phyloP scores from a whole-genome alignment of 2,113 vertebrate species.

The Terrapene triunguis region DNA sequence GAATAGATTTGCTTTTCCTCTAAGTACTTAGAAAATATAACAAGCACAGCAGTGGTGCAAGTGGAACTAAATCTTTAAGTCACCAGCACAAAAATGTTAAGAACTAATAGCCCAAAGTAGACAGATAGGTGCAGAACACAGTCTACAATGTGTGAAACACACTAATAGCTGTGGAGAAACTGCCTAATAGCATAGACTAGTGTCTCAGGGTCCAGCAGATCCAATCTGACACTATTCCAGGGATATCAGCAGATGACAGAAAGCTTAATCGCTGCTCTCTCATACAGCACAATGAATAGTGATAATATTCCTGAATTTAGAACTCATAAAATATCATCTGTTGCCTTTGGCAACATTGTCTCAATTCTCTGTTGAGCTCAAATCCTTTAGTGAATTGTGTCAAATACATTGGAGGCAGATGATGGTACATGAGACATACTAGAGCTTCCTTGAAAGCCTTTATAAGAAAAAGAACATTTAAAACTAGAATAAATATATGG shows the following conservation, averaged over 20 bases:
- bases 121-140: conserved; percentile 15
- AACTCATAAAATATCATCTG: conserved; percentile 39
- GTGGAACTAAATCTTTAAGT: conserved; percentile 10
- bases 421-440: conserved; percentile 22
- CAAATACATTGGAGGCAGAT: conserved; percentile 45
- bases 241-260: conserved; percentile 65
- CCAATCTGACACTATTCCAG: conserved; percentile 71
- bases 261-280: conserved; percentile 62
- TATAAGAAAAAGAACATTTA: conserved; percentile 23
- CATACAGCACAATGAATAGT: conserved; percentile 34
- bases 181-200: conserved; percentile 61
- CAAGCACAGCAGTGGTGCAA: not conserved
- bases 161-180: conserved; percentile 42
- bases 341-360: conserved; percentile 52
- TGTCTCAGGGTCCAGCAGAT: conserved; percentile 35
- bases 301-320: conserved; percentile 62
- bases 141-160: not conserved
- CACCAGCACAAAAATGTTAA: conserved; percentile 24
- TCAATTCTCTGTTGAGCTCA: conserved; percentile 40
- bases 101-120: not conserved
- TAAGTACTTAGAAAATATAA: not conserved
- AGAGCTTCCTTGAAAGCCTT: not conserved
- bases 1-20: not conserved
- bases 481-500: conserved; percentile 4
- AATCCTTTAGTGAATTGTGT: conserved; percentile 43